Percentiles rank a stretch among this genome's conserved stretches.
phyloP scores from a whole-genome alignment of 2,113 vertebrate species.

The Acrocephalus kingi region DNA sequence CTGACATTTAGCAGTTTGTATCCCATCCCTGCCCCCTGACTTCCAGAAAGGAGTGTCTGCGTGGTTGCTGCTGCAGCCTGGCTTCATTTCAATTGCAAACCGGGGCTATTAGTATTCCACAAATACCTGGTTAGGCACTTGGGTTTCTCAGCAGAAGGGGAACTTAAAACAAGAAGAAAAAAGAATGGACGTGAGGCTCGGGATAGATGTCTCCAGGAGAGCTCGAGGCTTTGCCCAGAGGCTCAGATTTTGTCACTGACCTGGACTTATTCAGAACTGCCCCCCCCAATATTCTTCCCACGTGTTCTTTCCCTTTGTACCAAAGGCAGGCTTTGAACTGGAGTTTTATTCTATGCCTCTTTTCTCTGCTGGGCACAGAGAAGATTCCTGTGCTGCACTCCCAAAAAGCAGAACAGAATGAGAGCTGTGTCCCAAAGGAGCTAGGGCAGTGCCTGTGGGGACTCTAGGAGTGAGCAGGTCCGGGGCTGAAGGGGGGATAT shows the following conservation, averaged over 20 bases:
- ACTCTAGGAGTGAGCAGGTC: neutral
- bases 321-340: neutral
- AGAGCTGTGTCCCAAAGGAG: neutral
- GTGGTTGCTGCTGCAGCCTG: neutral
- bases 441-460: neutral
- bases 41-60: neutral
- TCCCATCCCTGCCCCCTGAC: neutral
- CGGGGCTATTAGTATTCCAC: neutral
- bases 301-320: neutral
- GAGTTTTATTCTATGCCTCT: neutral
- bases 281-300: neutral
- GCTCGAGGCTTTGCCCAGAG: neutral
- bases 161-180: neutral
- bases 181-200: neutral
- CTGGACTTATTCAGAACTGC: neutral
- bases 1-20: neutral
- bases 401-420: neutral
- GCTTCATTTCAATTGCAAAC: conserved; percentile 25
- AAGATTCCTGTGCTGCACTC: neutral
- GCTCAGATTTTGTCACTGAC: neutral
- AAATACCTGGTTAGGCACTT: neutral
- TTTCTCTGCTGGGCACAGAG: neutral
- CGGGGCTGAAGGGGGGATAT: neutral
- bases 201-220: neutral
- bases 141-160: neutral